phyloP scores from a whole-genome alignment of 2,113 vertebrate genomes.

The Xerus inauris region DNA sequence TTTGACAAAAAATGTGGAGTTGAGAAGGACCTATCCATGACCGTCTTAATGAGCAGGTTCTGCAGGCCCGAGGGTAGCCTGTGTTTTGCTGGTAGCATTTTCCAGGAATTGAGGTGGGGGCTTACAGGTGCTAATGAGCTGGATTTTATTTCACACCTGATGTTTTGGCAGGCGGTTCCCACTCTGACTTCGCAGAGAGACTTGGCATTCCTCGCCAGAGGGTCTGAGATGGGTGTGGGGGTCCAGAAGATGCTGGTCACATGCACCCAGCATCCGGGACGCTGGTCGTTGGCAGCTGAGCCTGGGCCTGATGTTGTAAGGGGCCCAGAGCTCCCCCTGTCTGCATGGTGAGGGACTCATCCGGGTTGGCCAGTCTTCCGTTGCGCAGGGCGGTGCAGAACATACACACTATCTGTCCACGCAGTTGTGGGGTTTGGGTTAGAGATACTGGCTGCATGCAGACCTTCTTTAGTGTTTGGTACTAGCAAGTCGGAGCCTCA shows the following conservation, averaged over 20 bases:
- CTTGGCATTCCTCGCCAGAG: slow-evolving; percentile 30
- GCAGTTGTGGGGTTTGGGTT: not conserved
- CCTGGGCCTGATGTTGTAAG: not conserved
- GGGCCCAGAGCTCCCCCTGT: not conserved
- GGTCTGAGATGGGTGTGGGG: not conserved
- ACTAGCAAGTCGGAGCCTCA: not conserved
- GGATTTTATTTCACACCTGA: not conserved
- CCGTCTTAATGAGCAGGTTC: not conserved
- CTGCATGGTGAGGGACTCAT: not conserved
- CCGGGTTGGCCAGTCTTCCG: not conserved
- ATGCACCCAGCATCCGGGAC: not conserved
- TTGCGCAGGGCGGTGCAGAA: not conserved
- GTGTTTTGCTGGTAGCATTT: not conserved
- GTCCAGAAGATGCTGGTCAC: not conserved
- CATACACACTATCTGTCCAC: not conserved
- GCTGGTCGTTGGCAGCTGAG: not conserved
- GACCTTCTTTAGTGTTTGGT: not conserved
- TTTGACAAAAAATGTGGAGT: not conserved
- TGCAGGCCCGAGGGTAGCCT: not conserved
- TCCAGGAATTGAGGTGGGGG: not conserved
- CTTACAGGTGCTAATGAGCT: not conserved
- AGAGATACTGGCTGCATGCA: not conserved
- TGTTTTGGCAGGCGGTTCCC: not conserved
- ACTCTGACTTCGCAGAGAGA: not conserved
- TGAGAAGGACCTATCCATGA: not conserved